These are phyloP conservation scores for Rhaphigaster nebulosa DNA, from an alignment of 2,888 invertebrate species.

Conservation along the genomic window DNA sequence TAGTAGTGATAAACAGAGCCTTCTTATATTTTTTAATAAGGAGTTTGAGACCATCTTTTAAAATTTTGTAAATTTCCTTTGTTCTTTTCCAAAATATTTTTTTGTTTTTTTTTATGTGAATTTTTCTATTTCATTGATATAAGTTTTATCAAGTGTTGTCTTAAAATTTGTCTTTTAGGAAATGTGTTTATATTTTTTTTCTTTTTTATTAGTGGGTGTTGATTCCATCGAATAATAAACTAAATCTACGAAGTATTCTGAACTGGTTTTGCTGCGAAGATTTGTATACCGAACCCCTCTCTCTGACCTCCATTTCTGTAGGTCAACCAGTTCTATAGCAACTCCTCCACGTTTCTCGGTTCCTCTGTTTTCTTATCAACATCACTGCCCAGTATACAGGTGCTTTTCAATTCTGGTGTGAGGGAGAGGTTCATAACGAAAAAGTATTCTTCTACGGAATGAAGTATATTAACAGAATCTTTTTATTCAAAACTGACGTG, in stretches of 20 bases:
- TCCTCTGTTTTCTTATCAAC: background rate
- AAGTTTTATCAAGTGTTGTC: no score
- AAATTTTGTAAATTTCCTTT: no score
- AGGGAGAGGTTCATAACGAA: background rate
- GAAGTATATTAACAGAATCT: no score
- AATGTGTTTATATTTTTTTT: background rate
- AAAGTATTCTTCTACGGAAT: no score
- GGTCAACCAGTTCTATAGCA: slow-evolving; percentile 27
- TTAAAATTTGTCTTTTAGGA: background rate
- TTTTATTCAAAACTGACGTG: no score
- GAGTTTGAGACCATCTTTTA: no score
- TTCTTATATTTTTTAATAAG: no score
- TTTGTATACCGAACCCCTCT: slow-evolving; percentile 26
- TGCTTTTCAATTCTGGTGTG: background rate
- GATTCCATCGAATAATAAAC: background rate
- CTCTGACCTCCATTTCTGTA: slow-evolving; percentile 45
- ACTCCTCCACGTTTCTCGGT: slow-evolving; percentile 6
- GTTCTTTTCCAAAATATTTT: no score
- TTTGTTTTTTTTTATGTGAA: no score
- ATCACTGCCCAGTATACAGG: background rate
- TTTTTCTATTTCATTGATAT: no score
- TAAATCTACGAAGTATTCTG: background rate
- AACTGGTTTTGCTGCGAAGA: background rate
- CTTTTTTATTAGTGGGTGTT: background rate
- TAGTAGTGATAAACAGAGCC: no score